Evolutionary conservation across 2,113 vertebrate genomes (phyloP), one percentile per base, ranked within the genome.

Genomic region (Apteryx mantelli): DNA sequence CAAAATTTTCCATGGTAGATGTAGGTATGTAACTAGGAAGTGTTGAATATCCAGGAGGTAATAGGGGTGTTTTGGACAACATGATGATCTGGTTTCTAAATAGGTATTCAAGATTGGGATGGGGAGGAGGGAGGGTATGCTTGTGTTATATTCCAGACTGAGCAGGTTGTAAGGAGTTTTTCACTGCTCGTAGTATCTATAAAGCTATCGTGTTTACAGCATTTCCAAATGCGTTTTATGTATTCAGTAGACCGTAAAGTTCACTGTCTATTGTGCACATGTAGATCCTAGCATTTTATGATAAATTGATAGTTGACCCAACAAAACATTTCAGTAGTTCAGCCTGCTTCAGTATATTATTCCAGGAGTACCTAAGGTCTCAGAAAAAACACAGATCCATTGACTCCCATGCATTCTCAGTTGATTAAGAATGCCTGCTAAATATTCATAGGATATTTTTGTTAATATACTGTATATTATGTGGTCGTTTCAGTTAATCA

Each of bases 401-500:
- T 95, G 93, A 82, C 73, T 95, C 48, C 5, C 52, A 20, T 80
- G 68, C 82, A 79, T 91, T 82, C 81, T 94, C 69, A 83, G 74
- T 69, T 96, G 91, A 93, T 88, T 95, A 94, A 86, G 4, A 82
- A 65, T 77, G 70, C 46, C 44, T 97, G 34, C 88, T 88, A 96
- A 96, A 96, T 97, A 97, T 96, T 97, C 94, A 96, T 91, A 65
- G 50, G 38, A 75, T 81, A 83, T 90, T 89, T 95, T 95, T 94
- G 73, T 86, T 97, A 94, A 90, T 79, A 73, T 86, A 80, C 10
- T 82, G 15, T 52, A 50, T 88, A 64, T 56, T 88, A 83, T 69
- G 79, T 42, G 12, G 82, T 88, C 55, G 92, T 92, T 63, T 94
- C 68, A 74, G 73, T 93, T 95, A 95, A 96, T 93, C 64, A 85